Evolutionary conservation across 2,888 invertebrate genomes (phyloP), one percentile per base, ranked within the genome.

Genomic region (Zhuqinia jingwanae): DNA sequence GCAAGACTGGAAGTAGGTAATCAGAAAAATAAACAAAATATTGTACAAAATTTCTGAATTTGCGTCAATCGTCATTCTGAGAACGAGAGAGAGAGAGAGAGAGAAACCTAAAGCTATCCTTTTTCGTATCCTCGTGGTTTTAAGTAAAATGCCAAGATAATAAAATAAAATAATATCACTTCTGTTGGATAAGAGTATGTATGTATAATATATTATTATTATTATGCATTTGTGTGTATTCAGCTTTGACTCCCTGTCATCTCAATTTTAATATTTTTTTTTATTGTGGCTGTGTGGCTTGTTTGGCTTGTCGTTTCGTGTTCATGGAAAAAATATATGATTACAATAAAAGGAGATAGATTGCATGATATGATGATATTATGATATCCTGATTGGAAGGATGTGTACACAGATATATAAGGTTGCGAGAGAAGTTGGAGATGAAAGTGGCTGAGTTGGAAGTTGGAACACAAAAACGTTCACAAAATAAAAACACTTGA

Each of bases 1-100:
- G 27, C 11, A 10, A 60, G 25, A 10, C 60, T 13, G 25, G n/a
- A 22, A 25, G 60, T 60, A 11, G 60, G 60, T 60, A 60, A 60
- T 60, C 27, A 15, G 27, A 60, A 60, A 60, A 60, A 60, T 60
- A 60, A 60, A 60, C 60, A 60, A 30, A 60, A 27, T 30, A 27
- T 56, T 36, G 36, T n/a, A n/a, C n/a, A n/a, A n/a, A 13, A 53
- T 11, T 53, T 53, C 53, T 56, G 56, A 56, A 56, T 50, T 73
- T 73, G 3, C 2, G 42, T 36, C 47, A 73, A 73, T 58, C 58
- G 17, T 30, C 27, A 36, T 15, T n/a, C n/a, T n/a, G n/a, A n/a
- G n/a, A n/a, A 36, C 17, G 5, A 60, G 11, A 22, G 15, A 42
- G 13, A 25, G 45, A 75, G 47, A 17, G 58, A 56, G 36, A 17